A percentile compares a stretch with the other conserved stretches of the same genome.
Evolutionary conservation across 2,113 vertebrate genomes (phyloP).

Genomic region (Ramphastos sulfuratus): DNA sequence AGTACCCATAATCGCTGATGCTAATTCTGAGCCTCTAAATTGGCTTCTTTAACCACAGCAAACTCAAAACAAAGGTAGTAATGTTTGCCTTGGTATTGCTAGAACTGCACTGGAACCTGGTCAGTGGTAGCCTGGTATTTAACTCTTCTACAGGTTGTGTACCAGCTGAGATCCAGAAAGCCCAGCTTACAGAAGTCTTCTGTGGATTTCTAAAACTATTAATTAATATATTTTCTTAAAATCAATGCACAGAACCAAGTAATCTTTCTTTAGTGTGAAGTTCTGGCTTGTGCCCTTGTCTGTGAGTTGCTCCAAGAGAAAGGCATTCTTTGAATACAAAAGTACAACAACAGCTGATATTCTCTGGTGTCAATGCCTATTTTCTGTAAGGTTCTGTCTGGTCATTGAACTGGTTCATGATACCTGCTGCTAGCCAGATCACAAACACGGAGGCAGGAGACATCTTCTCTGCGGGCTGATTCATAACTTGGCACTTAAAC

Average conservation of each 20-base stretch:
- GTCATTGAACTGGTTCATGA: not conserved
- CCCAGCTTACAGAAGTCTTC: rapidly evolving
- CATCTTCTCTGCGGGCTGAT: not conserved
- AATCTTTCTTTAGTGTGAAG: not conserved
- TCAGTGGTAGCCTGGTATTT: not conserved
- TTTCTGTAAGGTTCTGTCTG: not conserved
- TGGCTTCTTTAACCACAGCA: not conserved
- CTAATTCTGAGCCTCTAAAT: not conserved
- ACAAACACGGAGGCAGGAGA: not conserved
- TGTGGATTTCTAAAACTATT: not conserved
- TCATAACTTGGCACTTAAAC: not conserved
- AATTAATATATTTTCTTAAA: not conserved
- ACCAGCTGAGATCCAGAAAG: not conserved
- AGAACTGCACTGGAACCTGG: not conserved
- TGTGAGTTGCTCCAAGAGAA: not conserved
- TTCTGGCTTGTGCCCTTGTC: not conserved
- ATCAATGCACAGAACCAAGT: not conserved
- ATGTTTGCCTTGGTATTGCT: not conserved
- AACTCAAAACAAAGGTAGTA: not conserved
- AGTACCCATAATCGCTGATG: not conserved
- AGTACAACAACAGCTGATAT: not conserved
- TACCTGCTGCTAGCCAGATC: not conserved
- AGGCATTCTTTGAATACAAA: not conserved
- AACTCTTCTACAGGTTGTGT: not conserved
- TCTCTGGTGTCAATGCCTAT: not conserved